Percentiles rank a stretch among this genome's conserved stretches.
phyloP scores from a whole-genome alignment of 2,888 invertebrate species.

The Pammene aurita region DNA sequence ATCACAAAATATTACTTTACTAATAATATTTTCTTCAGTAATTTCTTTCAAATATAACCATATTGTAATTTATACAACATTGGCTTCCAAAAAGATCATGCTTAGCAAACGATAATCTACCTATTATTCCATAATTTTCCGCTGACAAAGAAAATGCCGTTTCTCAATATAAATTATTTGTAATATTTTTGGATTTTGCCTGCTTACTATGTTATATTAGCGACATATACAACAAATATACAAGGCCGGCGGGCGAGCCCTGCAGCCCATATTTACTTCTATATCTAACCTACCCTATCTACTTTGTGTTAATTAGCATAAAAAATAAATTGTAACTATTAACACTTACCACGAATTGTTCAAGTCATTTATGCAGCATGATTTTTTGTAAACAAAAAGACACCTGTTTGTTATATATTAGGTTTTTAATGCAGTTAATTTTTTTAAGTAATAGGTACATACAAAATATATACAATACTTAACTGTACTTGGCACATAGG shows the following conservation, averaged over 20 bases:
- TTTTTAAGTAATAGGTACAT: no score
- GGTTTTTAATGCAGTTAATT: no score
- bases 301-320: slow-evolving; percentile 43
- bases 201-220: slow-evolving; percentile 44
- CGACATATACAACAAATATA: slow-evolving; percentile 66
- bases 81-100: background rate
- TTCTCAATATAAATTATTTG: slow-evolving; percentile 13
- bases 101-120: background rate
- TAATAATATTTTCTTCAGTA: no score
- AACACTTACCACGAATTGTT: slow-evolving; percentile 36
- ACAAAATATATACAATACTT: no score
- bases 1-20: no score
- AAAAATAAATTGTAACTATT: slow-evolving; percentile 36
- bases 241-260: slow-evolving; percentile 47
- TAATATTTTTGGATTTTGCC: slow-evolving; percentile 39
- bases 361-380: slow-evolving; percentile 19
- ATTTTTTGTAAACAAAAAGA: slow-evolving; percentile 7
- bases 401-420: background rate
- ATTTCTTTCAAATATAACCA: background rate
- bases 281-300: slow-evolving; percentile 54
- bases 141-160: slow-evolving; percentile 8
- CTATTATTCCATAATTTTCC: background rate
- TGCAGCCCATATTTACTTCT: slow-evolving; percentile 45
- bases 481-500: no score
- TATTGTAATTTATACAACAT: background rate